Evolutionary conservation across 2,113 vertebrate genomes (phyloP).

Genomic region (Zosterops pallidus): DNA sequence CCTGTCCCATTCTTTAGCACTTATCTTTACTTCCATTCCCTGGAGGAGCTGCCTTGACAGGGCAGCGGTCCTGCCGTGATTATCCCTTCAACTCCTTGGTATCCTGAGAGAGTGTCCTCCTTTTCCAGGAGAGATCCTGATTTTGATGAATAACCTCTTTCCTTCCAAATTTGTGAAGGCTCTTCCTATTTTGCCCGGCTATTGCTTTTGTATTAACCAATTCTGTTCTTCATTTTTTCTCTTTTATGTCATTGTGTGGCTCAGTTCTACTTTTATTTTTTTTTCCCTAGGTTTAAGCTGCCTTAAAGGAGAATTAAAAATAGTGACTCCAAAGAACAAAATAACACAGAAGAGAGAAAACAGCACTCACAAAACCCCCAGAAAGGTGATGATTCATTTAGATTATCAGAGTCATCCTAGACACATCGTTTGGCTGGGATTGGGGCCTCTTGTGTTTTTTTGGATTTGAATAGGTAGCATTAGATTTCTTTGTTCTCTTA

Average conservation of each 20-base stretch:
- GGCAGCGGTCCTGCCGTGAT: not conserved
- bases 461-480: not conserved
- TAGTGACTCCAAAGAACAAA: slow-evolving; percentile 28
- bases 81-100: not conserved
- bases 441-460: not conserved
- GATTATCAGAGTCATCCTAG: not conserved
- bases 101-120: not conserved
- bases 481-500: slow-evolving; percentile 37
- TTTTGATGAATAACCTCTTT: not conserved
- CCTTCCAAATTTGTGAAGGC: not conserved
- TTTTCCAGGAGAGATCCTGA: not conserved
- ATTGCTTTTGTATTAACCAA: not conserved
- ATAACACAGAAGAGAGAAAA: slow-evolving; percentile 11
- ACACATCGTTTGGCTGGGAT: not conserved
- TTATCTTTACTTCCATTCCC: not conserved
- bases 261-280: not conserved
- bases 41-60: not conserved
- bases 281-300: slow-evolving; percentile 57
- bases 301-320: slow-evolving; percentile 22
- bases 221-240: not conserved
- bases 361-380: not conserved
- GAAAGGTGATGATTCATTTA: slow-evolving; percentile 65
- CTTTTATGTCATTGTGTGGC: not conserved
- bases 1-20: slow-evolving; percentile 5
- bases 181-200: not conserved